Evolutionary conservation across 2,888 invertebrate species (phyloP), one percentile per base, ranked within the genome.

Genomic region (Troides helena): DNA sequence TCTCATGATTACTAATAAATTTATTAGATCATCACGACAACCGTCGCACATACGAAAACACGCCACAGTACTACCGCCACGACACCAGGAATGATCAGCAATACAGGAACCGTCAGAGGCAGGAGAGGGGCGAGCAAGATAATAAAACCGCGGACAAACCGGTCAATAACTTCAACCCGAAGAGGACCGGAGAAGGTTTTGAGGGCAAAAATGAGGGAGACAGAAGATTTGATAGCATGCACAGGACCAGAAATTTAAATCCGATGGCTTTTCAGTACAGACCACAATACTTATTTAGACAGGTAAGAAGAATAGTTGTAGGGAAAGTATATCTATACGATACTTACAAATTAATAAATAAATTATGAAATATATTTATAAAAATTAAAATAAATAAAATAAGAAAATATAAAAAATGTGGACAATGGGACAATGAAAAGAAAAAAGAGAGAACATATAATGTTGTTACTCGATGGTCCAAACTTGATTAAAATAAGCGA

Each of bases 241-340:
- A 46, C 23, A 60, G 71, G 18, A 62, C 65, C 4, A 65, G 71
- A 23, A 71, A 65, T 23, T 43, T 71, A 23, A 68, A 71, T 14
- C 69, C 67, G 46, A 39, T 74, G 57, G 76, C 74, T 36, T 23
- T 81, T 62, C 81, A 80, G 8, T 84, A 80, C 66, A 72, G 85
- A 2, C 83, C 83, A 68, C 86, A 83, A 1, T 86, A 84, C 72
- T 58, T 87, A 23, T 73, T 85, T 23, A 75, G 89, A 79, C 88
- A 88, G 81, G 88, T 87, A 7, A 72, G 53, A 23, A 62, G 21
- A 63, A 56, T 43, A 21, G 21, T 21, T 21, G 72, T 50, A 50
- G 14, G 2, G 14, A 50, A 50, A 50, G 4, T 50, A 17, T 0
- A 14, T 50, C 18, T 4, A 17, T 17, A 50, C 50, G 14, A 14